Base-by-base conservation (phyloP, 2,797 vertebrate genomes). In the Lateolabrax maculatus region DNA sequence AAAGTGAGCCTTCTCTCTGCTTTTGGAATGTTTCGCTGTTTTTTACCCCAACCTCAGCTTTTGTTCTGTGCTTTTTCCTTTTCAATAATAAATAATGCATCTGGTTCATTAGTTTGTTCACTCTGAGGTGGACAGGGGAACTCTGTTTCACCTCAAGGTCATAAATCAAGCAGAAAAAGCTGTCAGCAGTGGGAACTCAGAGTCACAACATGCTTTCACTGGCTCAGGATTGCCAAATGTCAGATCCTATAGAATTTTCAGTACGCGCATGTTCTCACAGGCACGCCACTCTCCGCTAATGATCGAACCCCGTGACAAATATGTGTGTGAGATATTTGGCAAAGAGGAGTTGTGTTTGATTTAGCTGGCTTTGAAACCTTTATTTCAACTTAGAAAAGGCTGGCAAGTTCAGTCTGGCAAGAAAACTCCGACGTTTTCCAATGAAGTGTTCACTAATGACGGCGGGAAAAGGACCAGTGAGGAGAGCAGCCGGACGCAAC, bases 1-100 rank as follows among this genome's bases (percentile, higher is more conserved):
- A 79, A 75, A 51, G 72, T 67, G 60, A 83, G 81, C 64, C 46
- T 69, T 18, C 43, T 29, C 27, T 70, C 48, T 61, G 81, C 66
- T 61, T 79, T 81, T 79, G 75, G 80, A 89, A 87, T 83, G 63
- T 87, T 88, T 81, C 77, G 6, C 74, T 68, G 43, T 75, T 82
- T 87, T 76, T 70, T 25, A 71, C 48, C 52, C 41, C 12, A 66
- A 71, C 80, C 74, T 70, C 69, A 55, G 84, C 86, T 83, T 86
- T 89, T 87, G 77, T 90, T 85, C 89, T 62, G 62, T 64, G 70
- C 79, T 81, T 87, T n/a, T 71, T 69, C 71, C 75, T 84, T 89
- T 88, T 80, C 85, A 87, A 76, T 87, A 91, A 93, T 93, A 92
- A 92, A 93, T 93, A 93, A 93, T 94, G 90, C 90, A 92, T 90